Evolutionary conservation across 2,113 vertebrate species (phyloP).

Genomic region (Podarcis raffonei): DNA sequence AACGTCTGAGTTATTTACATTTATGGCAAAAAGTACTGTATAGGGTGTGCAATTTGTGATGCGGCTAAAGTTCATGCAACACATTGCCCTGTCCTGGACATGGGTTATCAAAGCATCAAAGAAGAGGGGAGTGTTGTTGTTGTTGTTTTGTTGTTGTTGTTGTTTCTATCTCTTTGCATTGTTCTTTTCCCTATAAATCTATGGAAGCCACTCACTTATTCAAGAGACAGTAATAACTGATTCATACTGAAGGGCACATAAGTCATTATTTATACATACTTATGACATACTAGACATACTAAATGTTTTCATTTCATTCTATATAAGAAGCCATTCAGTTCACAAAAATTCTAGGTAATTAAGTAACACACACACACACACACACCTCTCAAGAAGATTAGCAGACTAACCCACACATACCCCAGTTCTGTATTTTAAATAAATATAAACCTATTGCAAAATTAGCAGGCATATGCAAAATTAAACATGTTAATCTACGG

Average conservation of each 20-base stretch:
- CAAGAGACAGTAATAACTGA: neutral
- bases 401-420: neutral
- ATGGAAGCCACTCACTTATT: neutral
- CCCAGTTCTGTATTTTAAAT: neutral
- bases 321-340: neutral
- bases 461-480: neutral
- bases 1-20: neutral
- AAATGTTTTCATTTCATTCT: constrained; percentile 11
- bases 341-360: neutral
- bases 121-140: neutral
- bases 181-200: neutral
- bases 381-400: constrained; percentile 21
- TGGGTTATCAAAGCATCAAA: neutral
- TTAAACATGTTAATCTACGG: constrained; percentile 38
- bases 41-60: neutral
- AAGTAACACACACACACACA: constrained; percentile 13
- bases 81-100: neutral
- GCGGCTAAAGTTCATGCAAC: neutral
- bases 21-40: neutral
- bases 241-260: neutral
- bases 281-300: constrained; percentile 14
- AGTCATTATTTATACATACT: neutral
- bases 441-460: constrained; percentile 24
- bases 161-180: neutral
- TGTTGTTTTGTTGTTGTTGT: neutral